Conservation (phyloP, 1,140 invertebrate genomes). For the Leptopilina boulardi region DNA sequence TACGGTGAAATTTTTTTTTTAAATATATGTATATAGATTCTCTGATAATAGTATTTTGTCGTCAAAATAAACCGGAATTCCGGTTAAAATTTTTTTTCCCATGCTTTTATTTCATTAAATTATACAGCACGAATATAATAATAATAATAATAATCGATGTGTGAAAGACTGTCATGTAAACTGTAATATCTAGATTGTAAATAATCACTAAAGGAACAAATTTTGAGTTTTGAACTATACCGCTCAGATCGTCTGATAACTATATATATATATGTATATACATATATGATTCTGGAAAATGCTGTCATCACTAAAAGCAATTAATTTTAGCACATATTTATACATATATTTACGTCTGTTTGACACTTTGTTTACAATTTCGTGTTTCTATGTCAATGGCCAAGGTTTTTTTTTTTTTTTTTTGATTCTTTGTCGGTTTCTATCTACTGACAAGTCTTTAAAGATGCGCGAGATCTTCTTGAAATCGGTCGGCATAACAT, state of each 20-base stretch:
- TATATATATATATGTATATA: too few relatives aligned
- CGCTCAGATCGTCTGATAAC: slow-evolving; percentile 2
- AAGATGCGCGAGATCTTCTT: slow-evolving; percentile 32
- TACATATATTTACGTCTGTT: too few relatives aligned
- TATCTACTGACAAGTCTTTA: not conserved
- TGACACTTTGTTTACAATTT: slow-evolving; percentile 59
- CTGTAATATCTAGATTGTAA: slow-evolving; percentile 11
- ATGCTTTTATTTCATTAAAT: too few relatives aligned
- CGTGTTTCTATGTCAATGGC: slow-evolving; percentile 57
- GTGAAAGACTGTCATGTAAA: slow-evolving; percentile 8
- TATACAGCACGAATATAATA: too few relatives aligned
- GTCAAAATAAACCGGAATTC: too few relatives aligned
- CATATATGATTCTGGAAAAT: slow-evolving; percentile 7
- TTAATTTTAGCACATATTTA: slow-evolving; percentile 51
- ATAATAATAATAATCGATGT: too few relatives aligned
- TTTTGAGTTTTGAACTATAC: too few relatives aligned
- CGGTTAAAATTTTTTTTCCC: too few relatives aligned
- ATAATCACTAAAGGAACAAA: slow-evolving; percentile 13
- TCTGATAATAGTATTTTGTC: too few relatives aligned
- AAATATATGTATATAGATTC: too few relatives aligned
- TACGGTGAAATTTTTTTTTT: too few relatives aligned
- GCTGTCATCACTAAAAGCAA: slow-evolving; percentile 40
- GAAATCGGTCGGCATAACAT: slow-evolving; percentile 64
- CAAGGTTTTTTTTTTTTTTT: slow-evolving; percentile 17
- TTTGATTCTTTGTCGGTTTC: slow-evolving; percentile 58